These are phyloP conservation scores for Mellivora capensis DNA, from an alignment of 2,113 vertebrate species.

Conservation along the genomic window DNA sequence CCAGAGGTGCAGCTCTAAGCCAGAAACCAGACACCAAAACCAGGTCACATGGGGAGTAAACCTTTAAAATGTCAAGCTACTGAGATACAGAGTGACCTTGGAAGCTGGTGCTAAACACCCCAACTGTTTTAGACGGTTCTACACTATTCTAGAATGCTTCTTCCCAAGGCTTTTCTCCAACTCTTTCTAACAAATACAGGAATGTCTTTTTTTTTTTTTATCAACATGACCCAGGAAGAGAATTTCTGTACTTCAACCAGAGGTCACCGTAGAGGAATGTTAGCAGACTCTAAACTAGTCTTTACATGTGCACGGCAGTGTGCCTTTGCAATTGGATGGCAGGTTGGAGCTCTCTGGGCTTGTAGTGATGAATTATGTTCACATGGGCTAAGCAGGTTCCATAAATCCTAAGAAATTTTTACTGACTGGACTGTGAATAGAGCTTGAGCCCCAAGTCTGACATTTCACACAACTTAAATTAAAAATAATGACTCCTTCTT, in stretches of 20 bases:
- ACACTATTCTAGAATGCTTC: too few relatives aligned
- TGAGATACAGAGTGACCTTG: rapidly evolving
- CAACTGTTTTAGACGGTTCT: background rate
- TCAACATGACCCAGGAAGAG: background rate
- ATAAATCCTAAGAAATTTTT: conserved; percentile 40
- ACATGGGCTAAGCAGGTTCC: background rate
- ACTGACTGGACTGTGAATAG: background rate
- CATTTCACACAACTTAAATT: conserved; percentile 23
- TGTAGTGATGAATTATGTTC: background rate
- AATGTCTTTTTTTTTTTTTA: background rate
- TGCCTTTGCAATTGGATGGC: background rate
- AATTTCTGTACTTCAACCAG: background rate
- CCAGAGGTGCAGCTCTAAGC: rapidly evolving
- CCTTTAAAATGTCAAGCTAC: background rate
- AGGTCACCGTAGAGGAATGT: background rate
- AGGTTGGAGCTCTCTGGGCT: background rate
- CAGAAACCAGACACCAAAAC: background rate
- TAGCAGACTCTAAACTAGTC: background rate
- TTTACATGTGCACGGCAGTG: background rate
- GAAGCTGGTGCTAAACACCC: too few relatives aligned
- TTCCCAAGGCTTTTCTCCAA: background rate
- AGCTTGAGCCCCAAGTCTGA: background rate
- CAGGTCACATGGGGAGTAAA: rapidly evolving
- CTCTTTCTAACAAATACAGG: rapidly evolving
- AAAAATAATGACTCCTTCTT: conserved; percentile 56